phyloP scores from a whole-genome alignment of 2,797 vertebrate species.

The Pyrocephalus nanus region DNA sequence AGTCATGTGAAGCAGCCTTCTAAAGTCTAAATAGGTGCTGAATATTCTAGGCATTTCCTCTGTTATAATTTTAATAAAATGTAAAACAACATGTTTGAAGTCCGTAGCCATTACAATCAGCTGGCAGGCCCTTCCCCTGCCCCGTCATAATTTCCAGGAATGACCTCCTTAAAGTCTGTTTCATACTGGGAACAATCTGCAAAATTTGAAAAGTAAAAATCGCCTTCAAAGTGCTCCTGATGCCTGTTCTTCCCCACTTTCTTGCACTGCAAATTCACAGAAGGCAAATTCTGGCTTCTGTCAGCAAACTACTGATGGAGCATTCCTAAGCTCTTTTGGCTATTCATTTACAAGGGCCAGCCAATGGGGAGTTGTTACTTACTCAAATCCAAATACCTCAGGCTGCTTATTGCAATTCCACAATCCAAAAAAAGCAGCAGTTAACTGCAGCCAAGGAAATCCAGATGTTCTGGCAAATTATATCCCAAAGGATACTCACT shows the following conservation, averaged over 20 bases:
- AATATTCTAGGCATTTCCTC: not conserved
- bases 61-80: not conserved
- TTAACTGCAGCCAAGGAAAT: not conserved
- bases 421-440: not conserved
- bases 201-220: not conserved
- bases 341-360: not conserved
- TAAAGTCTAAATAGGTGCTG: not conserved
- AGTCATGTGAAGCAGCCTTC: not conserved
- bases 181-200: not conserved
- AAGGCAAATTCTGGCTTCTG: not conserved
- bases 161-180: not conserved
- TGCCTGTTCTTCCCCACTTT: not conserved
- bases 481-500: not conserved
- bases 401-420: not conserved
- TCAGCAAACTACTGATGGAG: not conserved
- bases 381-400: not conserved
- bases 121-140: accelerated
- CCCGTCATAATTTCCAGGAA: not conserved
- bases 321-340: not conserved
- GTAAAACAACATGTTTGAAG: not conserved
- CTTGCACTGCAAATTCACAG: not conserved
- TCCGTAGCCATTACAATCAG: not conserved
- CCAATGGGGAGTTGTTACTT: not conserved
- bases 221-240: not conserved
- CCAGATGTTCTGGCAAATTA: not conserved